Base-by-base conservation (phyloP, 1,140 invertebrate genomes). In the Fopius arisanus region DNA sequence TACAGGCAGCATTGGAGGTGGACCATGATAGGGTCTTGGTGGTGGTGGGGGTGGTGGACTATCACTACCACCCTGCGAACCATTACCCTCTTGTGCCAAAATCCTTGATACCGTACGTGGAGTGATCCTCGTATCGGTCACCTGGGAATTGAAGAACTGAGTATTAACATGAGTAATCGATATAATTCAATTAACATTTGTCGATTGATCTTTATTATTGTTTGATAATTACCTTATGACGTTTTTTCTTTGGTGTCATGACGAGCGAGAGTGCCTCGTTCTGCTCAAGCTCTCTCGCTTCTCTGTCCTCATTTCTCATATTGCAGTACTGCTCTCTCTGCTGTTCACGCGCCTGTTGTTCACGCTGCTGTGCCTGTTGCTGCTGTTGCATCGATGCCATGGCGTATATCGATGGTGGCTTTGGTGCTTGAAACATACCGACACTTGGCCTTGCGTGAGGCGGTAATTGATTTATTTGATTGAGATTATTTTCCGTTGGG, bases 121-220 rank as follows among this genome's bases (percentile, higher is more conserved):
- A 9, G 96, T 98, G 71, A 98, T 95, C 74, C 97, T 91, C 43
- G 97, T 98, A 84, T 98, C 97, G 14, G 97, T 98, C 70, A 98
- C 86, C 86, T 88, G 83, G 51, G 76, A 73, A 77, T 78, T 77
- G 67, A 79, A 78, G 71, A 68, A 28, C 1, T 67, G 10, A 33
- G 29, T 65, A 31, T 65, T 65, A 65, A 65, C 29, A 31, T 65
- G n/a, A 31, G 26, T 16, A 62, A 31, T 65, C 29, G 28, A 31
- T 4, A 65, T 29, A 65, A 33, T 29, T n/a, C 3, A 1, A 16
- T 33, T 65, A 31, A n/a, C n/a, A 65, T 31, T 16, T 23, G n/a
- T 23, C 23, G 19, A 48, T 26, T 16, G 21, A 41, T 23, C 26
- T 51, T 51, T 0, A 43, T 43, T 26, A 67, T 40, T 41, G 12